A percentile compares a stretch with the other conserved stretches of the same genome.
Evolutionary conservation across 2,113 vertebrate species (phyloP).

Genomic region (Cyprinodon brontotheroides): DNA sequence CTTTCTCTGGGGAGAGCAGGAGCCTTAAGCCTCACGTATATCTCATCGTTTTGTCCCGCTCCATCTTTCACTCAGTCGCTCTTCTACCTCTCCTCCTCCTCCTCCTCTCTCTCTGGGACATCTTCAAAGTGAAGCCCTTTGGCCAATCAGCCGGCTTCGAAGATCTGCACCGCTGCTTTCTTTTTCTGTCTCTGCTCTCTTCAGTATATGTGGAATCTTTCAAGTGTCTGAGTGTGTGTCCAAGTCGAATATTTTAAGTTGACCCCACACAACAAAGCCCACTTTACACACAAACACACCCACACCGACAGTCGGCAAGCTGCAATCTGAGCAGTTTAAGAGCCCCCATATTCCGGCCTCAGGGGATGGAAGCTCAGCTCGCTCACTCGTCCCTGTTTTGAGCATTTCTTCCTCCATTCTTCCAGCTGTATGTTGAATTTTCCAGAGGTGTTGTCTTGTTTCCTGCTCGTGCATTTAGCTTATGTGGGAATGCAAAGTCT

Average conservation of each 20-base stretch:
- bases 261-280: slow-evolving; percentile 41
- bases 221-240: slow-evolving; percentile 37
- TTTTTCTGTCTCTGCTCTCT: slow-evolving; percentile 15
- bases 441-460: slow-evolving; percentile 36
- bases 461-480: slow-evolving; percentile 9
- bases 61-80: background rate
- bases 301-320: slow-evolving; percentile 21
- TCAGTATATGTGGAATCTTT: slow-evolving; percentile 32
- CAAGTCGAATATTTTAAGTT: slow-evolving; percentile 50
- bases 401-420: slow-evolving; percentile 13
- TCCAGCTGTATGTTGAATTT: slow-evolving; percentile 58
- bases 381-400: background rate
- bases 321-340: slow-evolving; percentile 47
- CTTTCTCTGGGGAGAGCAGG: slow-evolving; percentile 28
- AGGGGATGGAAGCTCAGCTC: slow-evolving; percentile 32
- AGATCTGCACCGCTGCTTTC: slow-evolving; percentile 50
- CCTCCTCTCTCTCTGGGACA: slow-evolving; percentile 44
- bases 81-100: background rate
- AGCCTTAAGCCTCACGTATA: slow-evolving; percentile 44
- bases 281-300: slow-evolving; percentile 3
- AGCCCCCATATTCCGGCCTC: slow-evolving; percentile 35
- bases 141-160: slow-evolving; percentile 61
- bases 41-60: slow-evolving; percentile 4
- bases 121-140: slow-evolving; percentile 73
- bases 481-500: slow-evolving; percentile 37